phyloP scores from a whole-genome alignment of 2,888 invertebrate genomes.

The Leucoma salicis region DNA sequence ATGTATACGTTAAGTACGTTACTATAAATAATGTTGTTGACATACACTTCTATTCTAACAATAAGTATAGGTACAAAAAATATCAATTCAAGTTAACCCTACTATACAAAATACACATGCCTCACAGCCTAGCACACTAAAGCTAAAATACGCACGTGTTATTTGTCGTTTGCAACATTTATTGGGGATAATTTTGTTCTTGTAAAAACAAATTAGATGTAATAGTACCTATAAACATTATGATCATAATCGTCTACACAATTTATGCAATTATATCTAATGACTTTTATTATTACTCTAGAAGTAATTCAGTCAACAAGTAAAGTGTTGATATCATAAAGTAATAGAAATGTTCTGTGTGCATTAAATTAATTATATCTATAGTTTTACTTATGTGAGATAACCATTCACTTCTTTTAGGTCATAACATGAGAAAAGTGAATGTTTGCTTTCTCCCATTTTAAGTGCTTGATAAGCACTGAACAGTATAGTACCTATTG shows the following conservation, averaged over 20 bases:
- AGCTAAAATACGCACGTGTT: not conserved
- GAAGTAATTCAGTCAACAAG: not conserved
- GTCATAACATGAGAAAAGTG: conserved; percentile 44
- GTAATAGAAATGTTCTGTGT: not conserved
- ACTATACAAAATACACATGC: not conserved
- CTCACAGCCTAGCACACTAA: not conserved
- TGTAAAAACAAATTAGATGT: not conserved
- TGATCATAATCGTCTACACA: not conserved
- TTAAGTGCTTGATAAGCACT: conserved; percentile 33
- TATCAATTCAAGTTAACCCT: not conserved
- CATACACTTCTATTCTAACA: not conserved
- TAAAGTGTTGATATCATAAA: no score
- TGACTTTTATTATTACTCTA: not conserved
- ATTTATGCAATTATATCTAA: not conserved
- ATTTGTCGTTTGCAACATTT: no score
- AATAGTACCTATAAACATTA: not conserved
- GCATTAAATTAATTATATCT: not conserved
- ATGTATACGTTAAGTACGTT: no score
- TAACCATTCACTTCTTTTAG: not conserved
- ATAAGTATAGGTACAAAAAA: not conserved
- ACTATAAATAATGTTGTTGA: no score
- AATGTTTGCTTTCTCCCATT: conserved; percentile 70
- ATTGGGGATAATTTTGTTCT: not conserved
- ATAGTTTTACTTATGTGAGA: not conserved
- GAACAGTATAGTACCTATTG: no score